Conservation (phyloP, 2,113 vertebrate species). For the Leucosticte australis region DNA sequence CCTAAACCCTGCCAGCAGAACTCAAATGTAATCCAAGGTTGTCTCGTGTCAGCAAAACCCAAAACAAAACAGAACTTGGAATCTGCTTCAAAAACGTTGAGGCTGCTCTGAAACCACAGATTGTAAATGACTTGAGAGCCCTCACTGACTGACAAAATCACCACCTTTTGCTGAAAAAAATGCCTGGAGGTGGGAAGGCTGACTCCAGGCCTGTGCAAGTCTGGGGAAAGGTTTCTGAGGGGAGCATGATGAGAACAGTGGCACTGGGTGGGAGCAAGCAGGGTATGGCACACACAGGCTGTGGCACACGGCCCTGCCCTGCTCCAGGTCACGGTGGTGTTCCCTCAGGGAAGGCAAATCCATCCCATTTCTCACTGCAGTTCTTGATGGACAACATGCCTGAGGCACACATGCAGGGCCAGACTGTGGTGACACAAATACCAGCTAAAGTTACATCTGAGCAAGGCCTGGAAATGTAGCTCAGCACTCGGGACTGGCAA, state of each 20-base stretch:
- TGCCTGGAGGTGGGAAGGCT: neutral
- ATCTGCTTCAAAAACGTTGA: neutral
- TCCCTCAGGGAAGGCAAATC: neutral
- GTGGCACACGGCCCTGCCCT: neutral
- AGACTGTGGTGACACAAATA: neutral
- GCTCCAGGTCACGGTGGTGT: neutral
- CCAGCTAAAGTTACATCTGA: neutral
- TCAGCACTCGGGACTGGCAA: neutral
- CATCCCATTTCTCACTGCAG: neutral
- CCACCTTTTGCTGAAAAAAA: neutral
- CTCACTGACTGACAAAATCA: neutral
- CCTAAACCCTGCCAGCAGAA: neutral
- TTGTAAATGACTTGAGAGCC: neutral
- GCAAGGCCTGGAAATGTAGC: neutral
- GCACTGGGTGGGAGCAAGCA: neutral
- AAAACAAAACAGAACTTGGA: neutral
- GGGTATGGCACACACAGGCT: neutral
- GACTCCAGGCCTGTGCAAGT: neutral
- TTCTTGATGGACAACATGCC: neutral
- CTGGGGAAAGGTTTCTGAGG: neutral
- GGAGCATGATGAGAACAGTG: neutral
- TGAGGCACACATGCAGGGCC: neutral
- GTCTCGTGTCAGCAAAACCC: neutral
- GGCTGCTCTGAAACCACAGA: neutral
- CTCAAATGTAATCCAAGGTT: neutral